Percentiles rank a stretch among this genome's conserved stretches.
phyloP scores from a whole-genome alignment of 2,113 vertebrate genomes.

The Dermatemys mawii region DNA sequence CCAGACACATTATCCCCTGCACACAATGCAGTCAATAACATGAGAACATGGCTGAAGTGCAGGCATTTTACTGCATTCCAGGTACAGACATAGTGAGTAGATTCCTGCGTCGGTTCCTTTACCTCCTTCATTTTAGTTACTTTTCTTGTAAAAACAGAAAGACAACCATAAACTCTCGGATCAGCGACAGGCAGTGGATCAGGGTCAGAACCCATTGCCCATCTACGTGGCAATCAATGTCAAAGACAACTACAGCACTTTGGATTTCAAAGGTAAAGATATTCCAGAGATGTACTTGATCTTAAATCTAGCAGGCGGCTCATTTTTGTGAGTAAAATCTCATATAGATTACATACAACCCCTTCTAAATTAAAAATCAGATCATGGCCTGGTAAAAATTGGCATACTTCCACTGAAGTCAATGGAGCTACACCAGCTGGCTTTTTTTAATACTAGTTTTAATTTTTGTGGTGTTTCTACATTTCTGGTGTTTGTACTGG shows the following conservation, averaged over 20 bases:
- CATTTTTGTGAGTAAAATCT: neutral
- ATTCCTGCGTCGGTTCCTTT: neutral
- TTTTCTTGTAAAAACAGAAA: conserved; percentile 71
- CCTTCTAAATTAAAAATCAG: neutral
- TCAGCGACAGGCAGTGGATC: conserved; percentile 80
- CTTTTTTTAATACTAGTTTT: neutral
- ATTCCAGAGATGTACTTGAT: neutral
- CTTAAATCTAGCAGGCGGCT: neutral
- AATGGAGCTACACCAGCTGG: neutral
- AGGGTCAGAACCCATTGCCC: conserved; percentile 87
- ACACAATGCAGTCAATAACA: neutral
- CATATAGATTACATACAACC: neutral
- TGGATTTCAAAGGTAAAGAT: conserved; percentile 80
- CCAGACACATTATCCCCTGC: neutral
- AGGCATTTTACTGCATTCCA: neutral
- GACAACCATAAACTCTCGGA: conserved; percentile 81
- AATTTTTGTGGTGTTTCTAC: neutral
- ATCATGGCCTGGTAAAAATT: neutral
- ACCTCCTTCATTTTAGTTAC: neutral
- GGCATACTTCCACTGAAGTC: neutral
- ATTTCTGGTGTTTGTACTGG: neutral
- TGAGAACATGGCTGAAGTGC: neutral
- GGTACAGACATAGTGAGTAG: neutral
- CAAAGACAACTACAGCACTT: conserved; percentile 80
- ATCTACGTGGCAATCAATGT: conserved; percentile 89